phyloP scores from a whole-genome alignment of 2,113 vertebrate genomes.

The Gracilinanus agilis region DNA sequence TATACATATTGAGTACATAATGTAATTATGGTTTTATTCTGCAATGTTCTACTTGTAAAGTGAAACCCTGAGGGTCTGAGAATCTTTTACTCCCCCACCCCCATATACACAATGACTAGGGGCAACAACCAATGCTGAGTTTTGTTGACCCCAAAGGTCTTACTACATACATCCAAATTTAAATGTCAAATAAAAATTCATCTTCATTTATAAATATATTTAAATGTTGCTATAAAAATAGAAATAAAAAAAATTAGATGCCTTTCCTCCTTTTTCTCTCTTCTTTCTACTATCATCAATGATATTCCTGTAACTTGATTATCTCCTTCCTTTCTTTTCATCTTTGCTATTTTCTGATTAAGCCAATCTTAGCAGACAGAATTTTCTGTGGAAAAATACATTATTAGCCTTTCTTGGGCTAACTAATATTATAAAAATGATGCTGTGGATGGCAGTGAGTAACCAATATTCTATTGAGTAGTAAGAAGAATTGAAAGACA shows the following conservation, averaged over 20 bases:
- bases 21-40: neutral
- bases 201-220: neutral
- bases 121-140: constrained; percentile 42
- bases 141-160: constrained; percentile 2
- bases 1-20: neutral
- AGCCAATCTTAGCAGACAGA: constrained; percentile 5
- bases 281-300: constrained; percentile 2
- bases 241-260: neutral
- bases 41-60: constrained; percentile 32
- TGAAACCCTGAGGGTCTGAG: constrained; percentile 40
- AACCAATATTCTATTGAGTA: neutral
- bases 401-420: neutral
- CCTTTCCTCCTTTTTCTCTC: neutral
- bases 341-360: constrained; percentile 23
- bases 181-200: constrained; percentile 17
- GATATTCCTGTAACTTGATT: constrained; percentile 9
- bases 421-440: neutral
- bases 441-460: neutral
- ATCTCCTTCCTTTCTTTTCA: constrained; percentile 5
- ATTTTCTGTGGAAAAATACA: constrained; percentile 32
- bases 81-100: constrained; percentile 46
- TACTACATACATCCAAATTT: constrained; percentile 41
- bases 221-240: neutral
- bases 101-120: constrained; percentile 38
- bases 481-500: neutral